Evolutionary conservation across 2,888 invertebrate species (phyloP), one percentile per base, ranked within the genome.

Genomic region (Aspidiotus rigidus): DNA sequence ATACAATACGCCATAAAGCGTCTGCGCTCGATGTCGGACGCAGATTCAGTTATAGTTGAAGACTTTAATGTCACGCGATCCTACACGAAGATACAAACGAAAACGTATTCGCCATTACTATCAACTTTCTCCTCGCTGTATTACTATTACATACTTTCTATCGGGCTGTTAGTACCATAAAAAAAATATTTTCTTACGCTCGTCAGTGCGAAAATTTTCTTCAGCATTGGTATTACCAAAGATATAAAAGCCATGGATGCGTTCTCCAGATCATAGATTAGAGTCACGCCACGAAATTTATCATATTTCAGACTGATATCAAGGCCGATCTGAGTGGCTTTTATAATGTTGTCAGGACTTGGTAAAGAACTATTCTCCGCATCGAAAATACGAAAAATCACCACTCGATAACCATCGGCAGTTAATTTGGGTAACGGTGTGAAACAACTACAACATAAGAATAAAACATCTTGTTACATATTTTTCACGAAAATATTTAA

Each of bases 381-480:
- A 69, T 72, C 72, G 44, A 71, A 72, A 40, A 74, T 72, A n/a
- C 71, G 70, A 56, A 73, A 69, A 10, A 74, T 70, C n/a, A 72
- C 71, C 9, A 73, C 72, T 16, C 74, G 69, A 67, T 74, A 73
- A 1, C 74, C 74, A 15, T 71, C 71, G 1, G 70, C 69, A 9
- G 74, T 74, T 28, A 73, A 64, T 57, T 71, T 71, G 11, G 74
- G 73, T 42, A 72, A 59, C 1, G 72, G 71, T n/a, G 73, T 71
- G 71, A 72, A 74, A 62, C 70, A 64, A 49, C 74, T 74, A 73
- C 1, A 72, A 70, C n/a, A 15, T 40, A 54, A 69, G 28, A 64
- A 39, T 41, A 13, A 40, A 28, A 28, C 5, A 28, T 28, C 5
- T 28, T 28, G n/a, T 28, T 28, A 28, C 28, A 1, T 3, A 28